These are phyloP conservation scores for Exocentrus adspersus DNA, from an alignment of 2,888 invertebrate genomes.

Conservation along the genomic window DNA sequence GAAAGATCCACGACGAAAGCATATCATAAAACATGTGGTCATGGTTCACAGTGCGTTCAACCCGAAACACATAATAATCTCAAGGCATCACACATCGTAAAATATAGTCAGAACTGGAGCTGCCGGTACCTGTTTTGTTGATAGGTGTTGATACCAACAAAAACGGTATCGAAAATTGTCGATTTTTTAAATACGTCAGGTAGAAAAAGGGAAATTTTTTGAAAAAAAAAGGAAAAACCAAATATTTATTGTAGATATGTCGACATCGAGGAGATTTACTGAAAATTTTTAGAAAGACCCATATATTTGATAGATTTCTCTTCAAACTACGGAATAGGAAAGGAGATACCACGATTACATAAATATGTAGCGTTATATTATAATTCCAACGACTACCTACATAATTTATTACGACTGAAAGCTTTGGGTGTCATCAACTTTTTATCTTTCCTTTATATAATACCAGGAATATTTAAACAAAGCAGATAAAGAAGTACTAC, in stretches of 20 bases:
- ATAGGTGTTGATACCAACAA: conserved; percentile 2
- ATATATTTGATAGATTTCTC: too few relatives aligned
- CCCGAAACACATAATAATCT: conserved; percentile 23
- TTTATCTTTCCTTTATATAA: neutral
- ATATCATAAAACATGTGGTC: conserved; percentile 40
- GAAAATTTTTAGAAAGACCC: neutral
- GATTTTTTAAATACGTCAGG: neutral
- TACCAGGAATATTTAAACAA: neutral
- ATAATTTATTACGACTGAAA: too few relatives aligned
- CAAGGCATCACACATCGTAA: conserved; percentile 16
- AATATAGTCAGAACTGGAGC: conserved; percentile 16
- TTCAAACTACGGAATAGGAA: too few relatives aligned
- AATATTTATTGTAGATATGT: too few relatives aligned
- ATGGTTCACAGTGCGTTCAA: conserved; percentile 45
- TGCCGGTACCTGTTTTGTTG: conserved; percentile 3
- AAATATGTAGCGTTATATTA: too few relatives aligned
- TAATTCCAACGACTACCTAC: too few relatives aligned
- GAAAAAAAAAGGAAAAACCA: neutral
- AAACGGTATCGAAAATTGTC: conserved; percentile 17
- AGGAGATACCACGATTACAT: too few relatives aligned
- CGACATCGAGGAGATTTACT: too few relatives aligned
- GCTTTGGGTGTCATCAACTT: too few relatives aligned
- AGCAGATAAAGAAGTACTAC: neutral
- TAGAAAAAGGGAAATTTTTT: neutral
- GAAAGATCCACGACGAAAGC: conserved; percentile 42